Evolutionary conservation across 2,888 invertebrate species (phyloP).

Genomic region (Trissolcus brochymenae): DNA sequence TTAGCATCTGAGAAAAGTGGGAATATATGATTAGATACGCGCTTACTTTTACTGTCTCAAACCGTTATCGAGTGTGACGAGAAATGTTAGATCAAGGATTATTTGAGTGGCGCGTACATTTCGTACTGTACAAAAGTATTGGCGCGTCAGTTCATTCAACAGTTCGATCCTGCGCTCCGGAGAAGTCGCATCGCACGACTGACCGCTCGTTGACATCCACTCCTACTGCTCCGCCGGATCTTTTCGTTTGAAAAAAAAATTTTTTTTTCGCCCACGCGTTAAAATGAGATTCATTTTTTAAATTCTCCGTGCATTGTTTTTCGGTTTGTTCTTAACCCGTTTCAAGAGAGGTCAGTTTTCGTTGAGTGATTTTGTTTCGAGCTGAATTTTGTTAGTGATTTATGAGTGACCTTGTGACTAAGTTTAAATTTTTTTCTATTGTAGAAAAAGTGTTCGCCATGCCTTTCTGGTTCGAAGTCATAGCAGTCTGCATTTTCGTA

Average conservation of each 20-base stretch:
- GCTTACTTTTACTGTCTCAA: conserved; percentile 51
- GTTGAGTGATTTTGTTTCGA: no score
- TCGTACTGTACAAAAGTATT: conserved; percentile 50
- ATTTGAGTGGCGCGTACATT: conserved; percentile 52
- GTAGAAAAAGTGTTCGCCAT: conserved; percentile 41
- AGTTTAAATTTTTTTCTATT: conserved; percentile 5
- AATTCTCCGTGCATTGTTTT: no score
- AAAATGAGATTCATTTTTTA: no score
- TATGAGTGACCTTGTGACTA: not conserved
- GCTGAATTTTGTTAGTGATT: not conserved
- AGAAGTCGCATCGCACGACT: conserved; percentile 54
- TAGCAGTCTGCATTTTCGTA: conserved; percentile 67
- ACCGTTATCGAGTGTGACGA: conserved; percentile 53
- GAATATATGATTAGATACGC: conserved; percentile 51
- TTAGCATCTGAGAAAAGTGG: conserved; percentile 41
- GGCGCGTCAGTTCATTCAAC: conserved; percentile 53
- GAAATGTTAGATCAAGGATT: conserved; percentile 55
- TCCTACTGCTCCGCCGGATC: conserved; percentile 24
- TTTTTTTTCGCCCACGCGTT: no score
- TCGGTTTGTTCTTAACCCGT: no score
- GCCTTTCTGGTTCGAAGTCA: conserved; percentile 68
- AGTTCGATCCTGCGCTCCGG: conserved; percentile 50
- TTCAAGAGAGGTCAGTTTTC: no score
- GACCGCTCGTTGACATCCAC: conserved; percentile 51
- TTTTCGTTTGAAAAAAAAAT: not conserved